Base-by-base conservation (phyloP, 2,888 invertebrate genomes). In the Cryptocephalus moraei region DNA sequence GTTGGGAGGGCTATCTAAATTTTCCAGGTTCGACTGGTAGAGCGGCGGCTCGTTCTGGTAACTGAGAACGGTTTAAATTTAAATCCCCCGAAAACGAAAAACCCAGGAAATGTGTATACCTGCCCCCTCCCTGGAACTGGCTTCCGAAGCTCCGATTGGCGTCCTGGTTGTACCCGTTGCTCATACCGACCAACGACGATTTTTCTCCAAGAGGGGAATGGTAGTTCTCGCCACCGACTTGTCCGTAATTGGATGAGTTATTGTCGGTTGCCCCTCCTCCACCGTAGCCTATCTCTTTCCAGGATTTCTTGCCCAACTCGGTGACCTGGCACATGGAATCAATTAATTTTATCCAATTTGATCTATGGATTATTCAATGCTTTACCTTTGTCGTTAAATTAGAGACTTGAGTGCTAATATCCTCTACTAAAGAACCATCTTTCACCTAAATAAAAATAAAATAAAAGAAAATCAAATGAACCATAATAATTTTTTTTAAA, bases 381-480 rank as follows among this genome's bases (percentile, higher is more conserved):
- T 48, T 54, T 67, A 83, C 83, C 82, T 83, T 83, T 60, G 68
- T 70, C 56, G 82, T 78, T 64, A 83, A 71, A 67, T 66, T 77
- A 65, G 78, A 73, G 57, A 82, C 80, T 67, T 81, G 81, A 56
- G 69, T 66, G 54, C 79, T 75, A 62, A 83, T 77, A 61, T 78
- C 79, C 62, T 81, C 82, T 71, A 82, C 72, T 63, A 83, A 73
- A 61, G 76, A 77, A 65, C 83, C 82, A 58, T 83, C 82, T 72
- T 79, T 82, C 63, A 83, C 81, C 83, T 62, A 64, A 56, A 61
- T 44, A 59, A 58, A 63, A 63, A 58, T 59, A 52, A 59, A 58
- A 57, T 51, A 63, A 61, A 53, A 57, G 52, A 49, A 57, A 22
- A 44, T 49, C 45, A 41, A 51, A 42, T 34, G 33, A 39, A 48